phyloP scores from a whole-genome alignment of 2,113 vertebrate genomes.

The Hylia prasina region DNA sequence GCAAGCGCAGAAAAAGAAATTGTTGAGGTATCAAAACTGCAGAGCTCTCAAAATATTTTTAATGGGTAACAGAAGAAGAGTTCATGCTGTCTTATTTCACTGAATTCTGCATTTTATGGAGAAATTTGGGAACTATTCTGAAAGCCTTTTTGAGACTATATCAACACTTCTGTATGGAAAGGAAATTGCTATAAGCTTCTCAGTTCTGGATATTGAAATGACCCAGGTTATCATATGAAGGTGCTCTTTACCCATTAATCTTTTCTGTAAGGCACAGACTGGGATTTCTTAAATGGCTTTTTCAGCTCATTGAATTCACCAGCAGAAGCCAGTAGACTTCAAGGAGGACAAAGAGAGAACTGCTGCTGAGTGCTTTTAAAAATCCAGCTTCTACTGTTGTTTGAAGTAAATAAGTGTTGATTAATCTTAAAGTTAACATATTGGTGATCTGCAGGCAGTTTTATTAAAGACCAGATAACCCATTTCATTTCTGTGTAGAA shows the following conservation, averaged over 20 bases:
- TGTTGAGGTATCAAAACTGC: background rate
- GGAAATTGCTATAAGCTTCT: background rate
- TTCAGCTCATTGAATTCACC: background rate
- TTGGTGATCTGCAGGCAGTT: background rate
- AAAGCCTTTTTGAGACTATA: background rate
- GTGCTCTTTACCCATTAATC: background rate
- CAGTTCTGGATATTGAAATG: background rate
- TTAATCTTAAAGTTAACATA: background rate
- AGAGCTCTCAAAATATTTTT: background rate
- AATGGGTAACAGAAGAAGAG: background rate
- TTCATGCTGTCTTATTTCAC: background rate
- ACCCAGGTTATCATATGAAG: background rate
- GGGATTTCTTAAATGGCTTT: background rate
- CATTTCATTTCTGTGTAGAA: background rate
- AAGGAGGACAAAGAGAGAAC: background rate
- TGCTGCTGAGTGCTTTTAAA: background rate
- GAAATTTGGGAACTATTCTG: background rate
- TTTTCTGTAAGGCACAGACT: background rate
- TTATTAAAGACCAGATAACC: background rate
- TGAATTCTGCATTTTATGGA: background rate
- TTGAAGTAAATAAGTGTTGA: conserved; percentile 24
- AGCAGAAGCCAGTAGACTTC: background rate
- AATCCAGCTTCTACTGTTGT: background rate
- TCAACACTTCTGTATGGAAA: background rate
- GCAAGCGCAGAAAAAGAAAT: background rate